These are phyloP conservation scores for Athene noctua DNA, from an alignment of 2,113 vertebrate genomes.

Conservation along the genomic window DNA sequence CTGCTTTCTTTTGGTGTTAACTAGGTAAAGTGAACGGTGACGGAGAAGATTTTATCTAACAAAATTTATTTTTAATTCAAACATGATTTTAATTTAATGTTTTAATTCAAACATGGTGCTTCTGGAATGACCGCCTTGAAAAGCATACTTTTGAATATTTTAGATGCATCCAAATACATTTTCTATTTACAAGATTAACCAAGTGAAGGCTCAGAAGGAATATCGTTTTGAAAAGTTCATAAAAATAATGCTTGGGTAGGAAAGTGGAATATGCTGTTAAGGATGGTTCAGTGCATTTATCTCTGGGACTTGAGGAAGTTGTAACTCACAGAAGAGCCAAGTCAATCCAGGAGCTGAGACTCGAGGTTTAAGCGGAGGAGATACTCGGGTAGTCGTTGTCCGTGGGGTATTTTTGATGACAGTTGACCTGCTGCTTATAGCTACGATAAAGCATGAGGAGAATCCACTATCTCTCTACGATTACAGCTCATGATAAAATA, in stretches of 20 bases:
- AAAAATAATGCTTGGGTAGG: background rate
- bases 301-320: rapidly evolving
- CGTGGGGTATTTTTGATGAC: rapidly evolving
- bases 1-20: background rate
- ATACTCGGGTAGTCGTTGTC: rapidly evolving
- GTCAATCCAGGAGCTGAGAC: background rate
- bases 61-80: background rate
- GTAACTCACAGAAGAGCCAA: background rate
- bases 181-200: background rate
- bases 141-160: background rate
- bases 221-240: background rate
- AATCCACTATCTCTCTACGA: rapidly evolving
- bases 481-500: rapidly evolving
- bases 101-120: background rate
- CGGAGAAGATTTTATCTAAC: background rate
- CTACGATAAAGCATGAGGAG: rapidly evolving
- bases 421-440: background rate
- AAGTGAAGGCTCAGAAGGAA: background rate
- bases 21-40: background rate
- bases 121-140: background rate
- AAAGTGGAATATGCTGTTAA: rapidly evolving
- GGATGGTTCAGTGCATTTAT: background rate
- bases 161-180: background rate
- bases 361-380: background rate
- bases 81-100: background rate